Evolutionary conservation across 2,888 invertebrate genomes (phyloP), one percentile per base, ranked within the genome.

Genomic region (Meandrusa payeni): DNA sequence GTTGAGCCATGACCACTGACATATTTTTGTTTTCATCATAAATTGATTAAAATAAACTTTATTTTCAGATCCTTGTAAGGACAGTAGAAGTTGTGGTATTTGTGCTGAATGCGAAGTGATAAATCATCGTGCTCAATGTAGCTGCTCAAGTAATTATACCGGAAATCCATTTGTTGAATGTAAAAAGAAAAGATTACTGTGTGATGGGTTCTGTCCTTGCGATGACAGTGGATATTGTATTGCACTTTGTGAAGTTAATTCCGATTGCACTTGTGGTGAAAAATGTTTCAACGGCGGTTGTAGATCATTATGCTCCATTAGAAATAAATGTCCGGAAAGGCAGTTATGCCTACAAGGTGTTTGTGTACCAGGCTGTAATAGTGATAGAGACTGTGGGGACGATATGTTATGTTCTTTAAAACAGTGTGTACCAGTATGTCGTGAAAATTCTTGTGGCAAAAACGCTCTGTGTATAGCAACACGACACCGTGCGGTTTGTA

Each of bases 71-170:
- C 96, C 97, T 4, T 97, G 97, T 62, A 90, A 91, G 54, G 90
- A 90, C 41, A 90, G 88, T 5, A 90, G 90, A 37, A 90, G 92
- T 37, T 97, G 97, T 69, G 97, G 97, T 31, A 90, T 92, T 31
- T 97, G 97, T 69, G 95, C 96, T 9, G 90, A 92, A 37, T 97
- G 97, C 61, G 89, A 91, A 61, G 95, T 96, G 2, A 89, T 93
- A 40, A 95, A 95, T 69, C 97, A 97, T 65, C 92, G 94, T 15
- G 93, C 94, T 0, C 95, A 95, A 64, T 97, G 97, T 66, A 94
- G 93, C 64, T 97, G 97, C 59, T 93, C 95, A 1, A 85, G 90
- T 33, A 93, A 93, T 63, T 95, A 93, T 58, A 89, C 93, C 22
- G 97, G 97, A 0, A 94, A 97, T 76, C 94, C 97, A 1, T 85